Evolutionary conservation across 1,140 invertebrate species (phyloP), one percentile per base, ranked within the genome.

Genomic region (Bombus vancouverensis): DNA sequence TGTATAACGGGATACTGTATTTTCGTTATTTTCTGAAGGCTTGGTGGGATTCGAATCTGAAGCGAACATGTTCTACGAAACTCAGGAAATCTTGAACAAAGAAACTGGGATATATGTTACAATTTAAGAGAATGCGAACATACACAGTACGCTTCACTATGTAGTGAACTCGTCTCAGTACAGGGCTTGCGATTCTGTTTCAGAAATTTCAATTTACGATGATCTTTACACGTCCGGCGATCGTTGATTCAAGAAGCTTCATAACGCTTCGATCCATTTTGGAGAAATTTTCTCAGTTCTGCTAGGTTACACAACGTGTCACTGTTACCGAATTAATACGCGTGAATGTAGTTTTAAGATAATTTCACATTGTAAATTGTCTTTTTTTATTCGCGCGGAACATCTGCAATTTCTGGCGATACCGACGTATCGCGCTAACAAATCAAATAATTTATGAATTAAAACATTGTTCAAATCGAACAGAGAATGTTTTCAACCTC

Each of bases 291-390:
- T 5, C 25, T 4, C 32, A 28, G 25, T 22, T 22, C 22, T 1
- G 22, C 22, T 82, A 82, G 80, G 53, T 82, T 82, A 74, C 18
- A 9, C 22, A 72, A 72, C 13, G 22, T n/a, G 68, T 42, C 68
- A n/a, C 34, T 32, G 9, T 8, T 42, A 28, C 2, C 25, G n/a
- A 73, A 74, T 25, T 6, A 37, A 28, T n/a, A 32, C 10, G 28
- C 34, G n/a, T 32, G 71, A 74, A 74, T 18, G 25, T 44, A 62
- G 10, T 28, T 34, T 22, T 53, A 18, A 80, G 3, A 34, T 47
- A 28, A 42, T 37, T n/a, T 3, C 22, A 53, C 4, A 9, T 28
- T 34, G 9, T 15, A 12, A 3, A n/a, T 25, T 42, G 47, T 81
- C 47, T 71, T 44, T 42, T 70, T 70, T 2, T 37, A 10, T 62